Conservation (phyloP, 1,140 invertebrate species). For the Lethocerus indicus region DNA sequence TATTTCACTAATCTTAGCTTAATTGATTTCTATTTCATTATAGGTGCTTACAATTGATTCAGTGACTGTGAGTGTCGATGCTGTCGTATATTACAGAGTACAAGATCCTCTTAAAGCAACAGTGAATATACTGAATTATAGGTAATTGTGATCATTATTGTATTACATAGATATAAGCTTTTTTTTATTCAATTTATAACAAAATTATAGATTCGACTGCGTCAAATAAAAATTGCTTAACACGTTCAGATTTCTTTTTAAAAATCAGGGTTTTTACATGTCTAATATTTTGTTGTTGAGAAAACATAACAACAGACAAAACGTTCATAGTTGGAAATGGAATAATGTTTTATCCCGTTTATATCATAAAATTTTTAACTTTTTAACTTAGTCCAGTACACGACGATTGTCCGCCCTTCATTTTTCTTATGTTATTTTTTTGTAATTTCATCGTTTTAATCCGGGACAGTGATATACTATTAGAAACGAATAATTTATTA, state of each 20-base stretch:
- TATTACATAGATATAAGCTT: background rate
- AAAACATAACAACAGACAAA: no score
- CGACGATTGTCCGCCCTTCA: no score
- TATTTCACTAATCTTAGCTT: background rate
- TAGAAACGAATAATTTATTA: no score
- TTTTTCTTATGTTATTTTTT: no score
- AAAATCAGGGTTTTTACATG: no score
- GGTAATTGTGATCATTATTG: slow-evolving; percentile 23
- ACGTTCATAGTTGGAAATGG: no score
- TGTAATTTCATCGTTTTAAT: no score
- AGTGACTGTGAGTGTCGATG: slow-evolving; percentile 84
- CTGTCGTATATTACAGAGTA: slow-evolving; percentile 81
- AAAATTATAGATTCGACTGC: background rate
- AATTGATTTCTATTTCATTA: background rate
- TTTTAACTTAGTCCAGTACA: no score
- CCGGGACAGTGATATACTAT: no score
- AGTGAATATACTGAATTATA: slow-evolving; percentile 63
- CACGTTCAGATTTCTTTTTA: background rate
- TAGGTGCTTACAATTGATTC: slow-evolving; percentile 78
- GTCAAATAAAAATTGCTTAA: background rate
- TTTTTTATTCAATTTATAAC: background rate
- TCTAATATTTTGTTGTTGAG: no score
- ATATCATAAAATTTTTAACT: no score
- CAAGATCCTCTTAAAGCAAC: slow-evolving; percentile 70
- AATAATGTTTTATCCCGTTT: no score